Percentiles rank a stretch among this genome's conserved stretches.
Evolutionary conservation across 2,797 vertebrate genomes (phyloP).

Genomic region (Eulemur mongoz): DNA sequence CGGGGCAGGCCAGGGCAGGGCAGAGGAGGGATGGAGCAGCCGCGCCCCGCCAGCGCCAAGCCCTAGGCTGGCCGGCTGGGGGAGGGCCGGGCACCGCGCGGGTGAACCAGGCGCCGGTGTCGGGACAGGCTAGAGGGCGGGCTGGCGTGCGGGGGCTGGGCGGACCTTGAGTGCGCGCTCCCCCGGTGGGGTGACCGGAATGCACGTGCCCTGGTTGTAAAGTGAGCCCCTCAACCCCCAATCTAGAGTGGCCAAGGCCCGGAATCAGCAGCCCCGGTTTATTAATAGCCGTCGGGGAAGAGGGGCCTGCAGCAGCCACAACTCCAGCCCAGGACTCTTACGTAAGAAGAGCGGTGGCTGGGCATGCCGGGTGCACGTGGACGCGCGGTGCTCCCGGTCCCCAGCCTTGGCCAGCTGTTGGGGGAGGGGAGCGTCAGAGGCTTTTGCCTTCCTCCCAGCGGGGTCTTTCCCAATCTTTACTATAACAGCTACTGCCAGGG

Average conservation of each 20-base stretch:
- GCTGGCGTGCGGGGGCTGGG: not conserved
- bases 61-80: not conserved
- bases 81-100: slow-evolving; percentile 11
- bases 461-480: slow-evolving; percentile 7
- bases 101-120: not conserved
- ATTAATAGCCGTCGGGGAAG: slow-evolving; percentile 67
- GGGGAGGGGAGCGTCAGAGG: not conserved
- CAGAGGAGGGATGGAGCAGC: slow-evolving; percentile 1
- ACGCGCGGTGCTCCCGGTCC: not conserved
- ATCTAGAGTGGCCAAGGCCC: not conserved
- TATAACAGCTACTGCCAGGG: slow-evolving; percentile 4
- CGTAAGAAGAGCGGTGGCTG: slow-evolving; percentile 2
- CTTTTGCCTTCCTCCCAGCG: not conserved
- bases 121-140: not conserved
- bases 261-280: slow-evolving; percentile 49
- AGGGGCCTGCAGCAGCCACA: not conserved
- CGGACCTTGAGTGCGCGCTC: not conserved
- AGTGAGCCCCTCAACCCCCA: slow-evolving; percentile 1
- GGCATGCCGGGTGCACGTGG: slow-evolving; percentile 40
- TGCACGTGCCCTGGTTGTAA: slow-evolving; percentile 14
- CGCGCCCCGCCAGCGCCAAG: slow-evolving; percentile 36
- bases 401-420: not conserved
- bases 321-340: slow-evolving; percentile 30
- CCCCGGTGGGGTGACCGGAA: not conserved
- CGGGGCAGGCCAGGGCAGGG: slow-evolving; percentile 23